These are phyloP conservation scores for Upupa epops DNA, from an alignment of 2,113 vertebrate genomes.

Conservation along the genomic window DNA sequence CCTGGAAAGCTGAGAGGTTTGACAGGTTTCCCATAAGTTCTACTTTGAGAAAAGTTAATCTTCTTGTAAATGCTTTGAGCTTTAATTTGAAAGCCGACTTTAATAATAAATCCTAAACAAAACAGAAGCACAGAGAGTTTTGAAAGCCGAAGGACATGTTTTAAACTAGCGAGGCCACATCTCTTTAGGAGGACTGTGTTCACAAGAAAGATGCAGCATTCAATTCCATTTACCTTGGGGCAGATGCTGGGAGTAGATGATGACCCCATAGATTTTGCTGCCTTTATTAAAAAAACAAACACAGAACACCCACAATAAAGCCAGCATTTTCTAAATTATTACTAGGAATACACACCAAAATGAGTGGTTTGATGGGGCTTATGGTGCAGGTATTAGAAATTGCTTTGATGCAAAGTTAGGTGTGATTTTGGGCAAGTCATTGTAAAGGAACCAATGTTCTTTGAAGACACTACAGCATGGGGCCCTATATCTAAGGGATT, in stretches of 20 bases:
- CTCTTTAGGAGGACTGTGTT: background rate
- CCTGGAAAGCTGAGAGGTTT: conserved; percentile 52
- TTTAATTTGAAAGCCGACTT: background rate
- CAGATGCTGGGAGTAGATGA: background rate
- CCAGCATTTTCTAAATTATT: background rate
- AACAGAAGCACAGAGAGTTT: background rate
- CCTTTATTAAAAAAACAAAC: background rate
- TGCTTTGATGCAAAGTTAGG: background rate
- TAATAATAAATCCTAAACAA: background rate
- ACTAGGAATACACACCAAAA: background rate
- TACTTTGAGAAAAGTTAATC: conserved; percentile 43
- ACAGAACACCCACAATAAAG: background rate
- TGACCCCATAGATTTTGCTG: background rate
- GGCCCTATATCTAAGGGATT: background rate
- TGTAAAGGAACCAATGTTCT: background rate
- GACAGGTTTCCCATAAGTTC: background rate
- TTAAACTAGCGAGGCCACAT: background rate
- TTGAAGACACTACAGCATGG: background rate
- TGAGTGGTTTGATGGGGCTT: background rate
- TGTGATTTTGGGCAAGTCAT: conserved; percentile 5
- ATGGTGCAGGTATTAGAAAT: background rate
- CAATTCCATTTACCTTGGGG: background rate
- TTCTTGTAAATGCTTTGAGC: background rate
- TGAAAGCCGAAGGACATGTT: background rate
- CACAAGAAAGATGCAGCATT: background rate